Base-by-base conservation (phyloP, 2,888 invertebrate species). In the Caenorhabditis sp. region DNA sequence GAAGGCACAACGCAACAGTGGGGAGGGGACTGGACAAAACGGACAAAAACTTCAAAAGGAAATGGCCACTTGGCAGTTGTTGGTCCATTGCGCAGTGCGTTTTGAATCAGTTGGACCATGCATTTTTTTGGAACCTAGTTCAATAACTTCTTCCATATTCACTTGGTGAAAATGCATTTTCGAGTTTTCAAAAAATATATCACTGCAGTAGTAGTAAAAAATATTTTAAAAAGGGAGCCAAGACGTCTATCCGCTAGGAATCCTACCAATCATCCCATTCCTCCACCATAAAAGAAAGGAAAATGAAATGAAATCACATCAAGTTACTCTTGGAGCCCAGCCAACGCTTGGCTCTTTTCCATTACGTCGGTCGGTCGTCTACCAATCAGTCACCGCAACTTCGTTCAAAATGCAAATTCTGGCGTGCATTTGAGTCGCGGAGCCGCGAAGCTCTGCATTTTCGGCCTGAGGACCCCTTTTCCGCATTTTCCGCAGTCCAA, bases 321-420 rank as follows among this genome's bases (percentile, higher is more conserved):
- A 69, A 44, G 51, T 28, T 35, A n/a, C 37, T 35, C 20, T 56
- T 44, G 32, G 32, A 32, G 32, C n/a, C n/a, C n/a, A n/a, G n/a
- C 32, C 28, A 32, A 18, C 32, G 11, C 28, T 35, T 15, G 28
- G n/a, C 55, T 61, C 44, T 22, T 65, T 72, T 64, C 56, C 50
- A 24, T 58, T 65, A 28, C 53, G 64, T 51, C 55, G 44, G 64
- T 51, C 55, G 44, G 32, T 18, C 28, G 32, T 40, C 65, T 65
- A 60, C 70, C 78, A 78, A 78, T 78, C 78, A 78, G 78, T 77
- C 69, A 69, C 77, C 69, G 56, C 62, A 53, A 76, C 65, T 79
- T 79, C 65, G 79, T 79, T 79, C 79, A 79, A 79, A 79, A 79
- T 79, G 79, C 67, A 79, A 79, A 79, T 79, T 77, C 58, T 58